A percentile compares a stretch with the other conserved stretches of the same genome.
These are phyloP conservation scores for Gallinago nigripennis DNA, from an alignment of 2,797 vertebrate species.

Conservation along the genomic window DNA sequence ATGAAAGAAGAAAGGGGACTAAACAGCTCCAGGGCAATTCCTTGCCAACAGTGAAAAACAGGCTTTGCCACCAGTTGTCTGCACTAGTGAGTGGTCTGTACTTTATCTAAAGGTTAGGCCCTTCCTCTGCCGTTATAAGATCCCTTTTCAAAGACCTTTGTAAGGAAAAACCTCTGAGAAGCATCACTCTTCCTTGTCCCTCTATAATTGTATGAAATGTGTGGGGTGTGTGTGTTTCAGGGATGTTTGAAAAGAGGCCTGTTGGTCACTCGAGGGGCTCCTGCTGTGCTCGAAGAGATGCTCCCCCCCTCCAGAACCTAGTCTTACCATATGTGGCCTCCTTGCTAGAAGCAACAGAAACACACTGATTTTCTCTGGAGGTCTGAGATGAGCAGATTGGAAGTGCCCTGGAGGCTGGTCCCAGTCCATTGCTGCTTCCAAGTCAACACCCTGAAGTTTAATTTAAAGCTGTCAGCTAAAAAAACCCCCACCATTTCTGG, in stretches of 20 bases:
- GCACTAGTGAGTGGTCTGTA: background rate
- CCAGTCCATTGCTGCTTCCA: background rate
- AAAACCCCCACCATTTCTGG: background rate
- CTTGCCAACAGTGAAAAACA: background rate
- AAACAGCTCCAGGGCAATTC: background rate
- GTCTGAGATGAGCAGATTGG: background rate
- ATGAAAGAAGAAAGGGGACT: background rate
- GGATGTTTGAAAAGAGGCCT: background rate
- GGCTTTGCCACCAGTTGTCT: background rate
- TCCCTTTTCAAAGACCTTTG: background rate
- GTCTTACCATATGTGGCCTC: background rate
- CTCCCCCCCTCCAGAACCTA: background rate
- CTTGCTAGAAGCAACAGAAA: background rate
- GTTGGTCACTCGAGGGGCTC: background rate
- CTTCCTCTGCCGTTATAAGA: background rate
- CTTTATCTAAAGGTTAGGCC: background rate
- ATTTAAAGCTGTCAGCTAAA: background rate
- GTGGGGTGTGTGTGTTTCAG: background rate
- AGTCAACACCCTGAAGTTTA: background rate
- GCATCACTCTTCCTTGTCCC: background rate
- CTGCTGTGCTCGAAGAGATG: background rate
- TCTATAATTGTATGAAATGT: background rate
- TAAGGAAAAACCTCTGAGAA: background rate
- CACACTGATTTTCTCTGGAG: background rate
- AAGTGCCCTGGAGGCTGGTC: background rate